Evolutionary conservation across 2,797 vertebrate genomes (phyloP).

Genomic region (Notolabrus celidotus): DNA sequence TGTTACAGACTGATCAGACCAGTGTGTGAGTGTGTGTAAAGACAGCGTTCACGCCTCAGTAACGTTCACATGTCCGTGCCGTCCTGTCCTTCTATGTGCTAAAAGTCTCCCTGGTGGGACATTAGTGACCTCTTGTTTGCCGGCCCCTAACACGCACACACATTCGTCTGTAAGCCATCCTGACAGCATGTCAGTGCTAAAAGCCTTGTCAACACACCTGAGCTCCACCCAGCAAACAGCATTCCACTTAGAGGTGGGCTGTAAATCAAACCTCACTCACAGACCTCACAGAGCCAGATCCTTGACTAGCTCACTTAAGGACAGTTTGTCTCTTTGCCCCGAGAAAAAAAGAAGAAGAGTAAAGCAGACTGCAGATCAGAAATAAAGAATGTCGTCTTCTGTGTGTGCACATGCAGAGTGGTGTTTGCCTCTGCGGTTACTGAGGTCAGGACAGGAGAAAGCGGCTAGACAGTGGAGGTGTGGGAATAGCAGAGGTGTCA

Average conservation of each 20-base stretch:
- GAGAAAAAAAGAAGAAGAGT: conserved; percentile 16
- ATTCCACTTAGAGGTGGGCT: conserved; percentile 72
- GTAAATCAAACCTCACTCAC: conserved; percentile 66
- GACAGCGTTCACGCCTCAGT: conserved; percentile 62
- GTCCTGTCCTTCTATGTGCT: conserved; percentile 53
- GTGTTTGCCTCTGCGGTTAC: conserved; percentile 62
- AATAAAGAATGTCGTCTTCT: conserved; percentile 34
- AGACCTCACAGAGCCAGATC: conserved; percentile 37
- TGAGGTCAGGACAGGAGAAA: conserved; percentile 61
- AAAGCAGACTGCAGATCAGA: conserved; percentile 19
- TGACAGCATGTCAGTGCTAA: conserved; percentile 79
- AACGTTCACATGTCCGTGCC: conserved; percentile 72
- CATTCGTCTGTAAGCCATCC: conserved; percentile 70
- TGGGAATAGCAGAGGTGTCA: conserved; percentile 80
- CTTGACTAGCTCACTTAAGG: conserved; percentile 25
- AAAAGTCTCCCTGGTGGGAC: conserved; percentile 62
- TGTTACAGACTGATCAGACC: conserved; percentile 54
- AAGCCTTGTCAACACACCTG: conserved; percentile 82
- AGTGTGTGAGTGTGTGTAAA: conserved; percentile 42
- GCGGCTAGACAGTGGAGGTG: conserved; percentile 69
- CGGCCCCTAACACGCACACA: conserved; percentile 57
- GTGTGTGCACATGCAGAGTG: conserved; percentile 42
- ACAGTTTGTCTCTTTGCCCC: conserved; percentile 25
- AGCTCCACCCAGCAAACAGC: conserved; percentile 80
- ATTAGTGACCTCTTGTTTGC: conserved; percentile 73